Evolutionary conservation across 2,888 invertebrate genomes (phyloP).

Genomic region (Ischnura elegans): DNA sequence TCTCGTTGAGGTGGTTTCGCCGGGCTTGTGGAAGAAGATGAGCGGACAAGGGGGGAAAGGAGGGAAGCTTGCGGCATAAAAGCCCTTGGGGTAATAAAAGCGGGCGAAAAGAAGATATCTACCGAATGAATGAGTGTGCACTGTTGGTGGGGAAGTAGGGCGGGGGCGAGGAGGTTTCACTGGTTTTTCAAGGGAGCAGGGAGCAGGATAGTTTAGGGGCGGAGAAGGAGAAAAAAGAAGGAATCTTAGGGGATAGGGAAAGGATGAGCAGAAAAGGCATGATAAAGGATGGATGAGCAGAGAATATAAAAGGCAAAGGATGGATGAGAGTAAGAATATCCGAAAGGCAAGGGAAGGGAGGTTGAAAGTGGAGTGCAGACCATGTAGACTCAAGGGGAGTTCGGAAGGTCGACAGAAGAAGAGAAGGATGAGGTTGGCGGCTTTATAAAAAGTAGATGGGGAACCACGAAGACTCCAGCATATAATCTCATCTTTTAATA

Average conservation of each 20-base stretch:
- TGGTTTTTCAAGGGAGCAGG: too few species aligned
- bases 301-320: background rate
- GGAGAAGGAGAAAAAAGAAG: background rate
- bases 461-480: background rate
- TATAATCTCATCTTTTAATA: background rate
- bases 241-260: background rate
- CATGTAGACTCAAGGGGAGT: too few species aligned
- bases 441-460: background rate
- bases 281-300: slow-evolving; percentile 10
- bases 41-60: background rate
- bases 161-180: background rate
- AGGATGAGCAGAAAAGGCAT: background rate
- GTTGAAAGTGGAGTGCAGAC: background rate
- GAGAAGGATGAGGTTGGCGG: background rate
- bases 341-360: background rate
- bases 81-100: background rate
- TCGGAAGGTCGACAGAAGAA: too few species aligned
- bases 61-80: background rate
- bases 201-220: too few species aligned
- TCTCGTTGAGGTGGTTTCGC: background rate
- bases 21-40: too few species aligned
- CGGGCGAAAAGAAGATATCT: background rate
- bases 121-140: background rate
- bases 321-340: slow-evolving; percentile 19
- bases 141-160: background rate